phyloP scores from a whole-genome alignment of 2,113 vertebrate species.

The Laticauda colubrina region DNA sequence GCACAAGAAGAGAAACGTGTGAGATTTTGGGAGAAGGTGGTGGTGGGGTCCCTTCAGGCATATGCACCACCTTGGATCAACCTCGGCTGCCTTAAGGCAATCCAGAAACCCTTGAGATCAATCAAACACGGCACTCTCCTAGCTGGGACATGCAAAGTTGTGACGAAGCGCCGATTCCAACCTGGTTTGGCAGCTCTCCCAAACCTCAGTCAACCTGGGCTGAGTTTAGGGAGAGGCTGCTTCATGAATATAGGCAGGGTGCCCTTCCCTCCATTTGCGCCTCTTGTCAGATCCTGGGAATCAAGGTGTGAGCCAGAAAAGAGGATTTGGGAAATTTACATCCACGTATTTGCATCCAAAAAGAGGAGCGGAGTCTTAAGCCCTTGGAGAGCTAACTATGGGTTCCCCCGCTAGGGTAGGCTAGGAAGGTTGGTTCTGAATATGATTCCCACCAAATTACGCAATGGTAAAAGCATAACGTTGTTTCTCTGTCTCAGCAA shows the following conservation, averaged over 20 bases:
- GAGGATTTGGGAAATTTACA: not conserved
- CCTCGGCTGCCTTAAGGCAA: not conserved
- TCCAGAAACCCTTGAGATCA: not conserved
- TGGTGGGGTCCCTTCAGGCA: not conserved
- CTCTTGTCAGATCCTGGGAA: not conserved
- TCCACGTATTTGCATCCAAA: not conserved
- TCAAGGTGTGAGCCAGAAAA: not conserved
- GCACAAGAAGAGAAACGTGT: constrained; percentile 42
- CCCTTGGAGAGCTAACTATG: not conserved
- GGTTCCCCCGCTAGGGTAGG: not conserved
- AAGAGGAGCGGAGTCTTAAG: not conserved
- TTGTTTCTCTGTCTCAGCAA: no score
- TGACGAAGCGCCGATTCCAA: not conserved
- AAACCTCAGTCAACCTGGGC: not conserved
- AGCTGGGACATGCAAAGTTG: not conserved
- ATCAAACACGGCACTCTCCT: not conserved
- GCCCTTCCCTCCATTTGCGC: not conserved
- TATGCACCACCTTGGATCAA: not conserved
- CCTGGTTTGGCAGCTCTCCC: not conserved
- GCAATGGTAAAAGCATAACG: not conserved
- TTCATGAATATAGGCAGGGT: not conserved
- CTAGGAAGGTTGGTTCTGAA: not conserved
- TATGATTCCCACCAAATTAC: not conserved
- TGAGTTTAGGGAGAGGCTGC: not conserved
- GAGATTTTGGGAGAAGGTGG: not conserved